Conservation (phyloP, 2,888 invertebrate genomes). For the Sinhomidia bicolor region DNA sequence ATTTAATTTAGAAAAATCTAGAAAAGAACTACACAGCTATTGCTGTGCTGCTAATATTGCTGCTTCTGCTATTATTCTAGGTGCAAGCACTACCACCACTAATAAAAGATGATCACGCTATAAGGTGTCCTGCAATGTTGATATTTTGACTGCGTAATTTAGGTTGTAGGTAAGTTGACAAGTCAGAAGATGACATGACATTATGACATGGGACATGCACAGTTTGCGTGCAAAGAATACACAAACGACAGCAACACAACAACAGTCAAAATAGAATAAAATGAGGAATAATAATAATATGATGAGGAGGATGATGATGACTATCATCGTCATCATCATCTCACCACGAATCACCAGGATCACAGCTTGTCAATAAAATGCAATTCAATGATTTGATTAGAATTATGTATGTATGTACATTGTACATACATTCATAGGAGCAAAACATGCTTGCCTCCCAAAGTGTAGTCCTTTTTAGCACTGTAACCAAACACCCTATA, state of each 20-base stretch:
- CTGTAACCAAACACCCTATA: background rate
- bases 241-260: background rate
- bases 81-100: background rate
- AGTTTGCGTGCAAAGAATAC: conserved; percentile 29
- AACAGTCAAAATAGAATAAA: background rate
- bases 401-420: background rate
- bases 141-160: conserved; percentile 9
- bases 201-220: conserved; percentile 22
- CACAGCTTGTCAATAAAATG: conserved; percentile 43
- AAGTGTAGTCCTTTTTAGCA: too few relatives aligned
- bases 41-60: background rate
- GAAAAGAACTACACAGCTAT: background rate
- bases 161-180: conserved; percentile 28
- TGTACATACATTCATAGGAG: background rate
- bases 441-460: background rate
- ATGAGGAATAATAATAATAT: too few relatives aligned
- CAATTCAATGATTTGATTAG: conserved; percentile 40
- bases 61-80: too few relatives aligned
- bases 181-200: conserved; percentile 27
- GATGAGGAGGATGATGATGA: background rate
- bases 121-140: background rate
- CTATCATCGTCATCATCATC: background rate
- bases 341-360: background rate
- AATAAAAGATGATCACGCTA: background rate
- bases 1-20: background rate